phyloP scores from a whole-genome alignment of 2,797 vertebrate genomes.

The Falco berigora region DNA sequence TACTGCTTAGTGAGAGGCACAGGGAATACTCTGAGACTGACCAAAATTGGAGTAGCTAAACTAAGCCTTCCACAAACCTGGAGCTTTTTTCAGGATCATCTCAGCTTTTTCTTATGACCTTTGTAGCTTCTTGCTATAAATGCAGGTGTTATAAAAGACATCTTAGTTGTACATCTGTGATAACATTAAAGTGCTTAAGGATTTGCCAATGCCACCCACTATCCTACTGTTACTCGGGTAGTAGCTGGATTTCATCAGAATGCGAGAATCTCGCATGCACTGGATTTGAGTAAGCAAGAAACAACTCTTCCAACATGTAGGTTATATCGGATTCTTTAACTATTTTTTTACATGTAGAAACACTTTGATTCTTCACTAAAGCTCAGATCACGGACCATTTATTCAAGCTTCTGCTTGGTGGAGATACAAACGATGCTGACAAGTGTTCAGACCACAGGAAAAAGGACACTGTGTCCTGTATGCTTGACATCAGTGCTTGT shows the following conservation, averaged over 20 bases:
- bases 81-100: neutral
- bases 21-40: neutral
- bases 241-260: neutral
- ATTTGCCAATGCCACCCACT: neutral
- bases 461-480: neutral
- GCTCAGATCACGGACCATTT: neutral
- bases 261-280: neutral
- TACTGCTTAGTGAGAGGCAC: neutral
- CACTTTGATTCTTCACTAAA: neutral
- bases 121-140: neutral
- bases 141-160: neutral
- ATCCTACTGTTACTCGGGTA: neutral
- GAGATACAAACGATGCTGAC: neutral
- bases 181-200: neutral
- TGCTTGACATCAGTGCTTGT: neutral
- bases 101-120: neutral
- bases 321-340: neutral
- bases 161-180: neutral
- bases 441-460: neutral
- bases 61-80: neutral
- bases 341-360: neutral
- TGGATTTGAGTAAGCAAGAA: neutral
- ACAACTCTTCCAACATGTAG: neutral
- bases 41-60: neutral
- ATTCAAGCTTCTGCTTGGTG: neutral